Evolutionary conservation across 2,888 invertebrate species (phyloP), one percentile per base, ranked within the genome.

Genomic region (Synergus japonicus): DNA sequence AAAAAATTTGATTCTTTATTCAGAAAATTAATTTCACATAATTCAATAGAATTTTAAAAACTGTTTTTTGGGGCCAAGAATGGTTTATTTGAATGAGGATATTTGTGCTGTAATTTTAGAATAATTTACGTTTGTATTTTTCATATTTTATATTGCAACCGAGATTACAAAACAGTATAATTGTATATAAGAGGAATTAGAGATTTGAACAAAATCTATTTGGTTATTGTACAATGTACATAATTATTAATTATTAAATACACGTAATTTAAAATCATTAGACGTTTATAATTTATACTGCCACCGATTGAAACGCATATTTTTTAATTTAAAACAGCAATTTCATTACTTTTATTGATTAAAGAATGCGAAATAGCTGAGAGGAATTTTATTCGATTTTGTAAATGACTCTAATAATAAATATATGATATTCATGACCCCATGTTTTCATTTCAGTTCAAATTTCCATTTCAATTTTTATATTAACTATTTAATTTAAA

Each of bases 41-140:
- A 43, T 44, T 58, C 7, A 5, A 58, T 18, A 58, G 58, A 58
- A 18, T 18, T n/a, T 10, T n/a, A 18, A 18, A 18, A 58, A 58
- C n/a, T 58, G 58, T 58, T 58, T 58, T 58, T 58, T 9, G 58
- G 58, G 58, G 58, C 58, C 18, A 58, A 58, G 18, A 18, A 58
- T 58, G 3, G 18, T 58, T 58, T 18, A 58, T 58, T 18, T 58
- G 9, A 58, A 58, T 9, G 4, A 58, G 7, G 3, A 37, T 37
- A 58, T 58, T 0, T 10, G n/a, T 9, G 18, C 18, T 58, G 9
- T 58, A 18, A 8, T 18, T n/a, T 58, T 18, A 58, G n/a, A 18
- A 18, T 18, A 58, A 18, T 58, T 58, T 58, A 8, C n/a, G 2
- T 15, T 58, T 10, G 9, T 8, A 54, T n/a, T 54, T n/a, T 8